Percentiles rank a stretch among this genome's conserved stretches.
These are phyloP conservation scores for Eristalis pertinax DNA, from an alignment of 2,888 invertebrate species.

Conservation along the genomic window DNA sequence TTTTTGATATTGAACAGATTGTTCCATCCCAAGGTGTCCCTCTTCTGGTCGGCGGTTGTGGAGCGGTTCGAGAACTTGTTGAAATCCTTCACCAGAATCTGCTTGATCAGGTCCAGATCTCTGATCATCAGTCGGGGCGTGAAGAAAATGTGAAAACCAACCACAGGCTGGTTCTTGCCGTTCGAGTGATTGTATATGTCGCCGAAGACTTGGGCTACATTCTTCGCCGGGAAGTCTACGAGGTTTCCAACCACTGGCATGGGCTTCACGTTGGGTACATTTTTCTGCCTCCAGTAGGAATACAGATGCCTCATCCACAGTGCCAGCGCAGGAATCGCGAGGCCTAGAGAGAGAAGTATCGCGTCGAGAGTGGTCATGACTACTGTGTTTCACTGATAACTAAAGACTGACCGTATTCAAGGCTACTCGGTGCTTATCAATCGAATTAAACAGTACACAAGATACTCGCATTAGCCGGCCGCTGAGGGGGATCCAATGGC, in stretches of 20 bases:
- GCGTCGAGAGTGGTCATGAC: not conserved
- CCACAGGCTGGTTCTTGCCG: constrained; percentile 73
- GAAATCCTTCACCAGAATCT: constrained; percentile 81
- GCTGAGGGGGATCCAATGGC: not conserved
- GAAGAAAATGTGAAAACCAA: constrained; percentile 79
- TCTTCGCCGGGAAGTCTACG: constrained; percentile 74
- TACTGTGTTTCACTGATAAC: not conserved
- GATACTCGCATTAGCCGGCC: not conserved
- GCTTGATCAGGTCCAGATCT: constrained; percentile 81
- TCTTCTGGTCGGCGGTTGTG: constrained; percentile 74
- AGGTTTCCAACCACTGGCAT: constrained; percentile 80
- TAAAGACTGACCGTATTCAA: not conserved
- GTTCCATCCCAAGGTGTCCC: constrained; percentile 79
- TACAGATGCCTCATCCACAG: constrained; percentile 74
- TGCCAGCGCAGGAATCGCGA: constrained; percentile 38
- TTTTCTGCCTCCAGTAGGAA: constrained; percentile 76
- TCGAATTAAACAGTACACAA: not conserved
- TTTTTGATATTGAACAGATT: constrained; percentile 81
- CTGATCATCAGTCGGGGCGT: constrained; percentile 79
- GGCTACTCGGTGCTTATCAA: not conserved
- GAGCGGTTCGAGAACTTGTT: constrained; percentile 79
- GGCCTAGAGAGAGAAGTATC: not conserved
- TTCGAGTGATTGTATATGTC: constrained; percentile 75
- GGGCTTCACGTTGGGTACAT: constrained; percentile 77
- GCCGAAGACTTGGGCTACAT: constrained; percentile 75